Conservation (phyloP, 2,797 vertebrate genomes). For the Malacoctenus gilli region DNA sequence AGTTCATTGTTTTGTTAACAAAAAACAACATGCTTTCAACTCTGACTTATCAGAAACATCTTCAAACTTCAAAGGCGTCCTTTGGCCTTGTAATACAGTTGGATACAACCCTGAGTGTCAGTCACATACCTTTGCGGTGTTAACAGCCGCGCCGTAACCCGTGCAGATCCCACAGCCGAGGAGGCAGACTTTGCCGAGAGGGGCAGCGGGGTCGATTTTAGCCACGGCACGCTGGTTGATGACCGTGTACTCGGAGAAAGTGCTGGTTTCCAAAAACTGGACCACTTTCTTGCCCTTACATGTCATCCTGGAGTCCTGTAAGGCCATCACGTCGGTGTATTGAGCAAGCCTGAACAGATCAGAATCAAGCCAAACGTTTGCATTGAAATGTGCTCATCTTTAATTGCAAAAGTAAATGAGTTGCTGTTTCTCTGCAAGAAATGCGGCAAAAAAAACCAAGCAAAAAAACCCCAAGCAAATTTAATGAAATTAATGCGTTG, state of each 20-base stretch:
- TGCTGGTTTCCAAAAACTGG: slow-evolving; percentile 94
- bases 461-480: no score
- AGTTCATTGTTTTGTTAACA: no score
- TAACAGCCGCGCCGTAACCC: slow-evolving; percentile 92
- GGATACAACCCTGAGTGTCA: no score
- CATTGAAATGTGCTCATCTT: no score
- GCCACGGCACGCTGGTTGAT: slow-evolving; percentile 88
- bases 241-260: slow-evolving; percentile 94
- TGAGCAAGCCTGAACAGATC: slow-evolving; percentile 57
- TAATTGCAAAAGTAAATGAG: no score
- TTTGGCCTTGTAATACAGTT: no score
- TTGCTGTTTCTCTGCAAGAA: not conserved
- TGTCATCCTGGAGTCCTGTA: slow-evolving; percentile 84
- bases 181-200: slow-evolving; percentile 92
- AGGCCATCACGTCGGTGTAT: slow-evolving; percentile 78
- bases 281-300: slow-evolving; percentile 89
- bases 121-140: slow-evolving; percentile 86
- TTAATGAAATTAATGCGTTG: no score
- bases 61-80: no score
- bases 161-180: slow-evolving; percentile 93
- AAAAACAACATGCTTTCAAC: no score
- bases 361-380: not conserved
- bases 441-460: no score
- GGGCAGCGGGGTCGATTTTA: slow-evolving; percentile 89
- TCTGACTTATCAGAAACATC: no score